Base-by-base conservation (phyloP, 1,140 invertebrate genomes). In the Pogonomyrmex californicus region DNA sequence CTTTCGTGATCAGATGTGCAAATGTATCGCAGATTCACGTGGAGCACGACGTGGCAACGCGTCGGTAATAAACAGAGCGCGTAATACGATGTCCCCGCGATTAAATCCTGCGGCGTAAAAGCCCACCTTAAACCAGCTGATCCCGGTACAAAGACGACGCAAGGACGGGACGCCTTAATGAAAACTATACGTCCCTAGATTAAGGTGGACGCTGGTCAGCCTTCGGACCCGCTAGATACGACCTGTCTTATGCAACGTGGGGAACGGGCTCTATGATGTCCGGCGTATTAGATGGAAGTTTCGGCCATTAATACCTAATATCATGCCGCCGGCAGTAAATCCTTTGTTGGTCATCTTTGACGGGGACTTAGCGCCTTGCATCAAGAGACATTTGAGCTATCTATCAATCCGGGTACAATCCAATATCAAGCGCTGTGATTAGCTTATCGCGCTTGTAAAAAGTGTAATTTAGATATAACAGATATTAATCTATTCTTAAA, bases 151-250 rank as follows among this genome's bases (percentile, higher is more conserved):
- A 94, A 94, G 93, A 93, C 92, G 90, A 87, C 86, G 88, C 87
- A 76, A 86, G 87, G 91, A 87, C 86, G 87, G 91, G 93, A 85
- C 87, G 91, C 90, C 92, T 94, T 94, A 94, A 94, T 94, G 93
- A 94, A 94, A 94, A 94, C 93, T 94, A 92, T 94, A 94, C 93
- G 92, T 93, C 92, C 93, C 93, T 94, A 93, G 94, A 94, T 94
- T 94, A 94, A 94, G 93, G 90, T 92, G 92, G 93, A 90, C 94
- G 91, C 90, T 91, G 93, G 93, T 92, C 94, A 93, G 93, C 91
- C 91, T 89, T 56, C 85, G 83, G 87, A 68, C 85, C 76, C 87
- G 87, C 87, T 68, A 85, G 91, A 90, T 91, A 91, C 90, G 90
- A 94, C 92, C 93, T 93, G 92, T 92, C 92, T 93, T 94, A 93